Base-by-base conservation (phyloP, 2,113 vertebrate genomes). In the Caloenas nicobarica region DNA sequence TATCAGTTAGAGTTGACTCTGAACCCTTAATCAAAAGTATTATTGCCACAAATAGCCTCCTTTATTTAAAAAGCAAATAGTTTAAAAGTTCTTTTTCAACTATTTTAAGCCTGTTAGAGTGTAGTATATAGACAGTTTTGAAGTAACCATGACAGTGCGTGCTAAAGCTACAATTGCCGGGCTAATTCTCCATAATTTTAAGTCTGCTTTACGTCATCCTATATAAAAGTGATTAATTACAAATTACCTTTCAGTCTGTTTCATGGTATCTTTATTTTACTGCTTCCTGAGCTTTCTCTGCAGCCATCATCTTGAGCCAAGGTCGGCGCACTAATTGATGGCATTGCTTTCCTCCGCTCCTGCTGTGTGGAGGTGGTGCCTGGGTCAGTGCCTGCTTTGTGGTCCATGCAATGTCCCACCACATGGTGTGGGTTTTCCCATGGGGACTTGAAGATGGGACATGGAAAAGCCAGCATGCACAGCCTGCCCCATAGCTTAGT, bases 21-120 rank as follows among this genome's bases (percentile, higher is more conserved):
- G 88, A 93, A 78, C 61, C 28, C 73, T 62, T 94, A 65, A 87
- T 87, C 90, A 79, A 13, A 93, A 93, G 88, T 65, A 73, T 86
- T 93, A 79, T 78, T 83, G 57, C 69, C 77, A 84, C 62, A 91
- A 95, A 95, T 87, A 94, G 28, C 50, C 38, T 92, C 36, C 53
- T 89, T 92, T 95, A 81, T 89, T 95, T 81, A 79, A 72, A 92
- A 88, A 54, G 1, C 8, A 87, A 58, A 76, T 88, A 14, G n/a
- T 91, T 91, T 91, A 16, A 28, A 94, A 86, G 51, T 92, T 91
- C 71, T 61, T 23, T 84, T 94, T 86, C 65, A 72, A 92, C 66
- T 84, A 53, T 68, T 91, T 81, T 95, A 92, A 94, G 92, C 86
- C 50, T 91, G 80, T 91, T 96, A 92, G 46, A 80, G 23, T 89